Evolutionary conservation across 2,113 vertebrate genomes (phyloP).

Genomic region (Ciconia boyciana): DNA sequence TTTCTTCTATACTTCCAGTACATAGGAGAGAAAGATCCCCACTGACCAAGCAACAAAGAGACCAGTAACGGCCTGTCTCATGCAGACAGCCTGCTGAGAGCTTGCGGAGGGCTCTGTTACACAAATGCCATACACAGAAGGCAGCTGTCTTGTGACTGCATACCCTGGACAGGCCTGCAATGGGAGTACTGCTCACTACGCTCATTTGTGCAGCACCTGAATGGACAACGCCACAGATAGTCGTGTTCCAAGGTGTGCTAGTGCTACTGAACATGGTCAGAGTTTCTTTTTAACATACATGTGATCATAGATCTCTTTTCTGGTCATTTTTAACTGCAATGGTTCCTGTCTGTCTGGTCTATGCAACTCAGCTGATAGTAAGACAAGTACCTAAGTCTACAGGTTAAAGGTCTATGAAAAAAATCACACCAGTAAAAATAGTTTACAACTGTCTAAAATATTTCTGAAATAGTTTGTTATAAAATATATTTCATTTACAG

Average conservation of each 20-base stretch:
- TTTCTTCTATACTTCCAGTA: background rate
- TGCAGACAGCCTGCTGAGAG: background rate
- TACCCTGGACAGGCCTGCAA: no score
- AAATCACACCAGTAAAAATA: background rate
- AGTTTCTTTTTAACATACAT: background rate
- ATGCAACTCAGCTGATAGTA: background rate
- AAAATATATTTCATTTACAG: background rate
- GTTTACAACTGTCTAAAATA: background rate
- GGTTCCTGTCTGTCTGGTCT: background rate
- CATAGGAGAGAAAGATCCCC: background rate
- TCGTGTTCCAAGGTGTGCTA: background rate
- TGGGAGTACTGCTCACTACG: background rate
- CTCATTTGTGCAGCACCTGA: background rate
- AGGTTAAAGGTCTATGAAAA: background rate
- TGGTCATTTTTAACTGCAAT: background rate
- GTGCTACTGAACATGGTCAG: background rate
- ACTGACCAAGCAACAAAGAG: background rate
- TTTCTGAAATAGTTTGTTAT: background rate
- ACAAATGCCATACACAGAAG: background rate
- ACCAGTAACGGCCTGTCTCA: background rate
- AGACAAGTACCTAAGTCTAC: background rate
- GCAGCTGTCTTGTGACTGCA: no score
- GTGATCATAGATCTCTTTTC: background rate
- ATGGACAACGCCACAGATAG: background rate
- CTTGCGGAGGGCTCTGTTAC: rapidly evolving